Evolutionary conservation across 2,113 vertebrate genomes (phyloP).

Genomic region (Caracal caracal): DNA sequence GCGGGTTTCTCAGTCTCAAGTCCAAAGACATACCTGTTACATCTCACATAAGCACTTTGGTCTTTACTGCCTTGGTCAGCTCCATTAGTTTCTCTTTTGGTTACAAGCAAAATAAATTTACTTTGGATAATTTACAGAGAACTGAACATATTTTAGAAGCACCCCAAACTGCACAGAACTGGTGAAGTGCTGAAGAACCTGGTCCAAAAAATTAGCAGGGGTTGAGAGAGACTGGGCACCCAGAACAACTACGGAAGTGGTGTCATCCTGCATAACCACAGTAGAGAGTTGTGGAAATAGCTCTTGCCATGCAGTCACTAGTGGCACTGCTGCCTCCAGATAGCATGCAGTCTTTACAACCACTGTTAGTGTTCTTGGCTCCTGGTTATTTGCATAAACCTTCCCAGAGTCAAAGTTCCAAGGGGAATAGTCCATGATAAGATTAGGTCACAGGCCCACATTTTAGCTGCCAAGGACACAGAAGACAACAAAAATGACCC

Average conservation of each 20-base stretch:
- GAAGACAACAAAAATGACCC: neutral
- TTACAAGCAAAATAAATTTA: neutral
- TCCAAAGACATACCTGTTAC: neutral
- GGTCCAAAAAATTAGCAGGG: neutral
- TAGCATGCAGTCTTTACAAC: too few species aligned
- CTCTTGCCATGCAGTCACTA: neutral
- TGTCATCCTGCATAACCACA: neutral
- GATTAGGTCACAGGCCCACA: neutral
- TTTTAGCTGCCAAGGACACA: neutral
- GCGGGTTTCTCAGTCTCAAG: neutral
- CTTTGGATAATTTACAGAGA: neutral
- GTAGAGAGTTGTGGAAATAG: neutral
- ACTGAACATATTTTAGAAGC: neutral
- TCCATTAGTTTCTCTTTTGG: neutral
- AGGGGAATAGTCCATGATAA: rapidly evolving
- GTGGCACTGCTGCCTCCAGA: neutral
- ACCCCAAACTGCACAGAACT: neutral
- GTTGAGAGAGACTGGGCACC: neutral
- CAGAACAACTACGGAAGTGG: neutral
- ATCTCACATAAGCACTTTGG: neutral
- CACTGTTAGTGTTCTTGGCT: rapidly evolving
- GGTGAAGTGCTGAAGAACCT: neutral
- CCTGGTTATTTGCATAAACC: neutral
- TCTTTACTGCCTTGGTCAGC: neutral
- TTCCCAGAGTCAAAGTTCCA: neutral